Conservation (phyloP, 2,113 vertebrate genomes). For the Tragelaphus strepsiceros region DNA sequence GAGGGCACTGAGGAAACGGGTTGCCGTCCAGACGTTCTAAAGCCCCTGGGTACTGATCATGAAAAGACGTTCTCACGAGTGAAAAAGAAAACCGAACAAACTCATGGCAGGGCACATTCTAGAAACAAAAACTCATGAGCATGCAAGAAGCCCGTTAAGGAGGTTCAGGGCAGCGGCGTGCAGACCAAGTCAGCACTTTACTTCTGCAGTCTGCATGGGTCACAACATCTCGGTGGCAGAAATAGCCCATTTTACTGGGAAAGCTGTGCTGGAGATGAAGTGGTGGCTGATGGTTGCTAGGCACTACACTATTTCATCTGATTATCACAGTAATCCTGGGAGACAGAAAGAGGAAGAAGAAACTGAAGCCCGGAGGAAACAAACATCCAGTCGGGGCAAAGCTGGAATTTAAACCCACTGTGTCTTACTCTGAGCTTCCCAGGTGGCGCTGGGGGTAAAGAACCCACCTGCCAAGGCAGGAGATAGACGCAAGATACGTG, state of each 20-base stretch:
- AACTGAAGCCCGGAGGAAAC: constrained; percentile 6
- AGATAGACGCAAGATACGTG: fast-evolving
- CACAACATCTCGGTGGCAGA: neutral
- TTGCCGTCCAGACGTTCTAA: neutral
- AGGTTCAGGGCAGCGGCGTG: neutral
- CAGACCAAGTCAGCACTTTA: neutral
- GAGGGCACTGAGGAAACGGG: neutral
- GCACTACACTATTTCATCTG: neutral
- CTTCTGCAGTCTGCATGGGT: neutral
- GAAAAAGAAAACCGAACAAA: neutral
- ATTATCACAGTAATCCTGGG: constrained; percentile 15
- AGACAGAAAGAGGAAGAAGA: constrained; percentile 41
- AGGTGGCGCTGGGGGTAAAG: neutral
- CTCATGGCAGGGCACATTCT: neutral
- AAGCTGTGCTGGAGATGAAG: neutral
- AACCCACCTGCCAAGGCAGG: neutral
- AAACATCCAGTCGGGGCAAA: neutral
- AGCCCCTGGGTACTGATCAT: neutral
- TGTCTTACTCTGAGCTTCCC: neutral
- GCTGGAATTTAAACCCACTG: constrained; percentile 3
- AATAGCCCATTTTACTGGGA: constrained; percentile 8
- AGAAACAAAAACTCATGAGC: constrained; percentile 13
- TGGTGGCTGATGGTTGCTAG: neutral
- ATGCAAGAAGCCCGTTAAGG: neutral
- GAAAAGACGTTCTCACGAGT: neutral